Evolutionary conservation across 2,797 vertebrate species (phyloP), one percentile per base, ranked within the genome.

Genomic region (Leptoclinus maculatus): DNA sequence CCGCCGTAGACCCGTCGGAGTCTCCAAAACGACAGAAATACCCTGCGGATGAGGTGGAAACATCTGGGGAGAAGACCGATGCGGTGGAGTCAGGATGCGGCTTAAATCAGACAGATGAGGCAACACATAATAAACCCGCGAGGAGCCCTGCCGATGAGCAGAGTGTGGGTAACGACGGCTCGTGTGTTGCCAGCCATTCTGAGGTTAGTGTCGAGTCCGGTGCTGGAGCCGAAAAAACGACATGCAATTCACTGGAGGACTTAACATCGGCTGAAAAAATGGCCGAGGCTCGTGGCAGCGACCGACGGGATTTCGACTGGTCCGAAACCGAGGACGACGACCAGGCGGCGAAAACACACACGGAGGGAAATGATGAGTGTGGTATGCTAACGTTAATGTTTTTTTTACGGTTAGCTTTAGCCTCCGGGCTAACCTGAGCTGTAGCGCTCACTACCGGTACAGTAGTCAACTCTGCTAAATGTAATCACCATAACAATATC

Each of bases 1-100:
- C 95, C 81, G 92, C 92, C 85, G 90, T 91, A 88, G 87, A 92
- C 88, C 89, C 92, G 73, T 71, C 90, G 72, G 93, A 93, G 78
- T 88, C 89, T 85, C 89, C 91, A 2, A 82, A 85, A 79, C 83
- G 72, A 79, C 88, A 71, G 75, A 83, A 92, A 75, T 81, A 80
- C 79, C 78, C 80, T 17, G 62, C 73, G 71, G 87, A 87, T 81
- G 82, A 92, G 73, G 85, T 51, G 71, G 82, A 82, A 68, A 84
- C 84, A 77, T 85, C 79, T 63, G 83, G 81, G 78, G 82, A 63
- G 58, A 53, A 59, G 57, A 62, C 43, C 32, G 87, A 68, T 59
- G 69, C 73, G 66, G 54, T 5, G 64, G 69, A 60, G 71, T 32
- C 80, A 19, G 81, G 66, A 12, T 49, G 81, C 65, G 5, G 65